phyloP scores from a whole-genome alignment of 2,888 invertebrate genomes.

The Prostheceraeus crozeri region DNA sequence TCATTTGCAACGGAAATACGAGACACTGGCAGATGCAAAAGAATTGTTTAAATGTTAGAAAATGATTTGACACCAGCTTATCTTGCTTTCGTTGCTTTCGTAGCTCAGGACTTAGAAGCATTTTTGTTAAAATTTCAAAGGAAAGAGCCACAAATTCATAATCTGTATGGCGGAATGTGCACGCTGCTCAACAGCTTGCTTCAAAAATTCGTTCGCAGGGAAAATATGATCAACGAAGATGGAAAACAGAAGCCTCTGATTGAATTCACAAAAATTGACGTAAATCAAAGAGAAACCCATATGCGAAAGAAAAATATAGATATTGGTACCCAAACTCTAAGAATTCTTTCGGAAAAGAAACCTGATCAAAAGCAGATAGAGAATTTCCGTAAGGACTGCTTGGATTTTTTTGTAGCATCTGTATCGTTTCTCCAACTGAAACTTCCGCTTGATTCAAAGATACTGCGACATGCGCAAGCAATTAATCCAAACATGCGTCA shows the following conservation, averaged over 20 bases:
- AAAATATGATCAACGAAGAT: too few relatives aligned
- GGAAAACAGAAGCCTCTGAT: conserved; percentile 5
- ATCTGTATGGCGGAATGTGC: conserved; percentile 6
- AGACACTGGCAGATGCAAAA: conserved; percentile 2
- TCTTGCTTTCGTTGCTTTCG: conserved; percentile 10
- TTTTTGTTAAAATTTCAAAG: conserved; percentile 25
- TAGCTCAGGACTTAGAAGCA: conserved; percentile 19
- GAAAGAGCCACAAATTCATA: conserved; percentile 7
- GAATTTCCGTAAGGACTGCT: neutral
- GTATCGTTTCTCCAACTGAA: neutral
- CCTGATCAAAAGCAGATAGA: neutral
- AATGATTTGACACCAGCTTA: conserved; percentile 24
- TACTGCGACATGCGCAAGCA: neutral
- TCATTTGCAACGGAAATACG: neutral
- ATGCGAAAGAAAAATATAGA: conserved; percentile 1
- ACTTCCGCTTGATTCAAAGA: conserved; percentile 15
- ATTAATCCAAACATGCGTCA: conserved; percentile 11
- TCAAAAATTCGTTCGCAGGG: conserved; percentile 6
- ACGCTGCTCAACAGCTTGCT: neutral
- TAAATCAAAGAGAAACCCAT: conserved; percentile 5
- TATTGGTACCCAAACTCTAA: conserved; percentile 12
- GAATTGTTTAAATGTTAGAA: conserved; percentile 11
- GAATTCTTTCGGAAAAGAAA: conserved; percentile 9
- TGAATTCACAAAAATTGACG: conserved; percentile 24
- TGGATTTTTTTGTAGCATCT: neutral